Evolutionary conservation across 2,113 vertebrate genomes (phyloP).

Genomic region (Phyllostomus hastatus): DNA sequence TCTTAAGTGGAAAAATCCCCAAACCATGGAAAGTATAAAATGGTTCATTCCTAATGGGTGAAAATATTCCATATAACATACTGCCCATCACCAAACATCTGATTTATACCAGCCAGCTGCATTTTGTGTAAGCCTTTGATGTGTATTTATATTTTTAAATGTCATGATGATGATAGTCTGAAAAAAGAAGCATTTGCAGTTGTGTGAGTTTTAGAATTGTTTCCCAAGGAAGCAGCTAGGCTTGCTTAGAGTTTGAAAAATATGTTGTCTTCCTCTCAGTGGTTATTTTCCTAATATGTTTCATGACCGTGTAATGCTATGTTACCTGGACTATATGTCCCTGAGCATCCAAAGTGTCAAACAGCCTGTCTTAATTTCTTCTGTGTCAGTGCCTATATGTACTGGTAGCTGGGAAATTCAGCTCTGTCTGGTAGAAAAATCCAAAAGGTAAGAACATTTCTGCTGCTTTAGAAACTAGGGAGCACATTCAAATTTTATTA

Average conservation of each 20-base stretch:
- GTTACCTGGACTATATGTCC: not conserved
- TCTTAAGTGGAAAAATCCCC: conserved; percentile 27
- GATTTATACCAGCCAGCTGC: conserved; percentile 47
- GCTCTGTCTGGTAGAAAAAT: not conserved
- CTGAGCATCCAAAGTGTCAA: not conserved
- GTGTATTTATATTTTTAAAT: conserved; percentile 63
- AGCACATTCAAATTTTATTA: not conserved
- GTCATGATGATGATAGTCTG: conserved; percentile 11
- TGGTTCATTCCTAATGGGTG: conserved; percentile 34
- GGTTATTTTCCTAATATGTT: not conserved
- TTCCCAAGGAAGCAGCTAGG: conserved; percentile 18
- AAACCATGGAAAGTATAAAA: conserved; percentile 15
- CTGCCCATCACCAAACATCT: conserved; percentile 37
- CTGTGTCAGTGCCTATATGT: not conserved
- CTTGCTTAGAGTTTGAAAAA: conserved; percentile 39
- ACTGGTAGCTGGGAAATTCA: not conserved
- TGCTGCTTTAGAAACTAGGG: not conserved
- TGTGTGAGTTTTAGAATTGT: conserved; percentile 38
- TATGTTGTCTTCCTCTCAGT: not conserved
- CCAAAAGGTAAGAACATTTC: not conserved
- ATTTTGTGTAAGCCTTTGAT: conserved; percentile 54
- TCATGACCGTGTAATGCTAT: not conserved
- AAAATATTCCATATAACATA: conserved; percentile 17
- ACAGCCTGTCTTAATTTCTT: conserved; percentile 9
- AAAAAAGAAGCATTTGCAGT: conserved; percentile 33